Evolutionary conservation across 1,140 invertebrate species (phyloP).

Genomic region (Heliconius melpomene): DNA sequence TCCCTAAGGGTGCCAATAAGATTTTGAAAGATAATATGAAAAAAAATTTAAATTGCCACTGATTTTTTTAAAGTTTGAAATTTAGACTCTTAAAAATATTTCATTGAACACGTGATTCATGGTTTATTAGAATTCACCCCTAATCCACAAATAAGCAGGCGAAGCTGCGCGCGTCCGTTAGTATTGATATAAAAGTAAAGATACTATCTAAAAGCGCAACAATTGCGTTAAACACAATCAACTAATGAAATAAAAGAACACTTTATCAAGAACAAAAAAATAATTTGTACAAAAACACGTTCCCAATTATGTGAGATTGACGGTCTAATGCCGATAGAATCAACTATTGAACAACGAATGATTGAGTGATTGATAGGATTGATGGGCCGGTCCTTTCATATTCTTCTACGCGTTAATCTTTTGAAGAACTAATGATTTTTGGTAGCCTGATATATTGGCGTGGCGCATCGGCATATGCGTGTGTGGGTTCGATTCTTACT

Average conservation of each 20-base stretch:
- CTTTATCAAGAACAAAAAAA: background rate
- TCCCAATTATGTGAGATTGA: constrained; percentile 10
- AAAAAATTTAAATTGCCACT: too few species aligned
- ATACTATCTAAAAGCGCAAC: background rate
- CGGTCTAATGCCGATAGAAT: constrained; percentile 1
- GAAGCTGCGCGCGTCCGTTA: too few species aligned
- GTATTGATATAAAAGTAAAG: too few species aligned
- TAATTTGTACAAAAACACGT: background rate
- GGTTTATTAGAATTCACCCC: too few species aligned
- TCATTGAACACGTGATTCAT: too few species aligned
- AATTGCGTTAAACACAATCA: background rate
- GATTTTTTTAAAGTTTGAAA: too few species aligned
- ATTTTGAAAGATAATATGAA: too few species aligned
- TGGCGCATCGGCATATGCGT: accelerated
- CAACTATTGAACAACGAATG: constrained; percentile 1
- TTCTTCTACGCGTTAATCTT: background rate
- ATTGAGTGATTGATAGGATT: background rate
- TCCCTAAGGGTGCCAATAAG: too few species aligned
- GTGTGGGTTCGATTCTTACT: too few species aligned
- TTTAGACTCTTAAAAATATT: too few species aligned
- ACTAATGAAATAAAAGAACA: background rate
- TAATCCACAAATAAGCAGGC: too few species aligned
- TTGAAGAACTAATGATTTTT: background rate
- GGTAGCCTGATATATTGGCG: too few species aligned
- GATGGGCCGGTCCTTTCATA: background rate